Conservation (phyloP, 2,888 invertebrate genomes). For the Creontiades dilutus region DNA sequence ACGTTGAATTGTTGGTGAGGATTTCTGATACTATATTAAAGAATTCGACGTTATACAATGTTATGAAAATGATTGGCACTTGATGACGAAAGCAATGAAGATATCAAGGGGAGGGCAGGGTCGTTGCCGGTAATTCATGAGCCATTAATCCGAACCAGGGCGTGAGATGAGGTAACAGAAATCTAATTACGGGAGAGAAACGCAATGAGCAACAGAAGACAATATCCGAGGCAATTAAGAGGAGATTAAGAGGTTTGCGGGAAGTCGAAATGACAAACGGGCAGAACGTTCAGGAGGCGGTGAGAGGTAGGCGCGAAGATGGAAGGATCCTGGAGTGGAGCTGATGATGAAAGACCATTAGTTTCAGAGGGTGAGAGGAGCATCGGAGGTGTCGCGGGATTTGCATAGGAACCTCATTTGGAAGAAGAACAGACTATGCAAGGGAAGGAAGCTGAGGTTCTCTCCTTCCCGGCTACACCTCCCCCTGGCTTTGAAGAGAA, state of each 20-base stretch:
- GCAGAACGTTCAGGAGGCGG: slow-evolving; percentile 45
- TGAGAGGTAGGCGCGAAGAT: slow-evolving; percentile 37
- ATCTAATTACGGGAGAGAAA: slow-evolving; percentile 32
- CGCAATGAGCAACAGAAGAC: slow-evolving; percentile 65
- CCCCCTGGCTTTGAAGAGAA: slow-evolving; percentile 44
- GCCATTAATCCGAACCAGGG: slow-evolving; percentile 28
- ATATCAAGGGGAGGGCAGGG: background rate
- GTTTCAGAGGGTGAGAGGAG: slow-evolving; percentile 69
- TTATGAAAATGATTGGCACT: background rate
- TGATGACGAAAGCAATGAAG: slow-evolving; percentile 15
- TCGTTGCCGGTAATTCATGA: slow-evolving; percentile 34
- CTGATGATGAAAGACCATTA: slow-evolving; percentile 75
- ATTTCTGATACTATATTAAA: no score
- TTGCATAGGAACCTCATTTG: slow-evolving; percentile 75
- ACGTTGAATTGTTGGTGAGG: background rate
- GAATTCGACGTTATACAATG: background rate
- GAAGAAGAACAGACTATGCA: slow-evolving; percentile 28
- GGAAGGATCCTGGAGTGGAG: slow-evolving; percentile 65
- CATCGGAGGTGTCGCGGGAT: slow-evolving; percentile 62
- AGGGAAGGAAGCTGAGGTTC: slow-evolving; percentile 47
- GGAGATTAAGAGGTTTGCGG: slow-evolving; percentile 62
- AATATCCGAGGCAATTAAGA: slow-evolving; percentile 54
- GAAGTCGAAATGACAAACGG: slow-evolving; percentile 55
- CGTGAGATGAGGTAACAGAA: slow-evolving; percentile 40
- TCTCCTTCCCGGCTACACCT: background rate